phyloP scores from a whole-genome alignment of 2,797 vertebrate genomes.

The Chelonia mydas region DNA sequence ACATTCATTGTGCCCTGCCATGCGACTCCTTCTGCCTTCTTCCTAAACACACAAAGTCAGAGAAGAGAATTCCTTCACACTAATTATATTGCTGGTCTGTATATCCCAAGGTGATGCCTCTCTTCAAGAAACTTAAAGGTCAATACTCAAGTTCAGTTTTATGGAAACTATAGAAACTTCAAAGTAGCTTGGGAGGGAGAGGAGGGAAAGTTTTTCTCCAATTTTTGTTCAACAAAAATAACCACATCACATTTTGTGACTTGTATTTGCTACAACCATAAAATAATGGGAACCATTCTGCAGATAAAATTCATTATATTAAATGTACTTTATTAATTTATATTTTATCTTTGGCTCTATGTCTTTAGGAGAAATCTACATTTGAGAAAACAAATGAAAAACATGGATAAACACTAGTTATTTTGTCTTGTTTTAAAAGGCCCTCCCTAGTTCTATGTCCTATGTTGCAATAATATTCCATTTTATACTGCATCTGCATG shows the following conservation, averaged over 20 bases:
- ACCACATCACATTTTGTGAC: neutral
- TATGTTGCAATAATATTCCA: neutral
- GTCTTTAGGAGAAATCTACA: neutral
- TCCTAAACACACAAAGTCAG: neutral
- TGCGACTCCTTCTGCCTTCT: neutral
- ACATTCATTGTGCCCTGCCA: neutral
- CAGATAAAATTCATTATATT: neutral
- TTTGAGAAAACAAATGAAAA: neutral
- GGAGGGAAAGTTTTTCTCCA: rapidly evolving
- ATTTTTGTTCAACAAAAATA: neutral
- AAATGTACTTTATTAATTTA: neutral
- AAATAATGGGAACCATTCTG: neutral
- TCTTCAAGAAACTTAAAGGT: neutral
- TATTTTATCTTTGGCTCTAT: neutral
- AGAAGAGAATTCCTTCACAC: rapidly evolving
- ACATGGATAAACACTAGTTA: neutral
- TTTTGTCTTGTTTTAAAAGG: neutral
- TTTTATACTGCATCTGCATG: neutral
- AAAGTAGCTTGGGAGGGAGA: rapidly evolving
- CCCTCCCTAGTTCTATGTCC: rapidly evolving
- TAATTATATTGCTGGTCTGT: neutral
- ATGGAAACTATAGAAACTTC: neutral
- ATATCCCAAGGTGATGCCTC: neutral
- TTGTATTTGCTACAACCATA: neutral
- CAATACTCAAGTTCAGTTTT: neutral